Evolutionary conservation across 2,113 vertebrate species (phyloP).

Genomic region (Anolis sagrei): DNA sequence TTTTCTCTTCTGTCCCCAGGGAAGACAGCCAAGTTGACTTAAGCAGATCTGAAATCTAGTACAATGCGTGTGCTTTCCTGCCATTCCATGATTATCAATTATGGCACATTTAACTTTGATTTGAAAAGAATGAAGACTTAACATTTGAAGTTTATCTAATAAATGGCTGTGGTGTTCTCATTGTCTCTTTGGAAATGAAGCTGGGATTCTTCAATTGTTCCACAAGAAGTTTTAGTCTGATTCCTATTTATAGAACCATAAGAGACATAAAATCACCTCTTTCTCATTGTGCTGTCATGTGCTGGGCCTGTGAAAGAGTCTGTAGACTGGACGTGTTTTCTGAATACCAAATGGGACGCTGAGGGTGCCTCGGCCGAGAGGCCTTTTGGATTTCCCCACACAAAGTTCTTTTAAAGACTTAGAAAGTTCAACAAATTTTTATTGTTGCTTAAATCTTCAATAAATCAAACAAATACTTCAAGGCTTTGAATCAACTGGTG

Average conservation of each 20-base stretch:
- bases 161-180: constrained; percentile 31
- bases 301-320: too few species aligned
- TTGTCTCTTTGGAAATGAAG: constrained; percentile 33
- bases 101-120: constrained; percentile 30
- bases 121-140: constrained; percentile 33
- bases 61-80: constrained; percentile 46
- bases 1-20: constrained; percentile 35
- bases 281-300: too few species aligned
- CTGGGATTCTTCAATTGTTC: constrained; percentile 22
- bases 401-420: too few species aligned
- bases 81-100: constrained; percentile 51
- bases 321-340: too few species aligned
- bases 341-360: too few species aligned
- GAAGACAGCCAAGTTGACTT: constrained; percentile 38
- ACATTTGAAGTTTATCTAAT: constrained; percentile 12
- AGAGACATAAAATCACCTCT: constrained; percentile 30
- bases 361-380: too few species aligned
- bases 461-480: too few species aligned
- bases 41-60: constrained; percentile 40
- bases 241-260: neutral
- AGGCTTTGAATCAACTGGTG: too few species aligned
- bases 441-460: too few species aligned
- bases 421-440: too few species aligned
- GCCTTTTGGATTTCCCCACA: too few species aligned
- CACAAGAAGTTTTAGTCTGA: constrained; percentile 12